Conservation (phyloP, 92 coral and sea anemone genomes). For the Heliopora coerulea region DNA sequence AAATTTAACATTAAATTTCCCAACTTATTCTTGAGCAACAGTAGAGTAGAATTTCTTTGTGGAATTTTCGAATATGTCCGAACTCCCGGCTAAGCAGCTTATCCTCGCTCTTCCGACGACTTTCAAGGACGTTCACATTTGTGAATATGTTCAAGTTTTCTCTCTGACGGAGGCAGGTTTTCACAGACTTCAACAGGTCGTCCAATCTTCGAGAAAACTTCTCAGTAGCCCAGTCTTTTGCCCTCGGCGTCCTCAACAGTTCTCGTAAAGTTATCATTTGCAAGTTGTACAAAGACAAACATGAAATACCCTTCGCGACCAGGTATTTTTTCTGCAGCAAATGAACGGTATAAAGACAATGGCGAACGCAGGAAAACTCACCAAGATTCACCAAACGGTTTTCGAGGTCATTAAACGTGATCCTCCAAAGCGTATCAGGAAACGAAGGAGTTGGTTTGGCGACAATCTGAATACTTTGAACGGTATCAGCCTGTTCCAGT, state of each 20-base stretch:
- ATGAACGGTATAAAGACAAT: conserved; percentile 21
- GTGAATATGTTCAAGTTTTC: conserved; percentile 17
- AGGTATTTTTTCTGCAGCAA: conserved; percentile 11
- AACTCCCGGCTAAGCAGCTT: conserved; percentile 18
- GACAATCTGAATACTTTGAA: conserved; percentile 30
- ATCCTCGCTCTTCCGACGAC: conserved; percentile 1
- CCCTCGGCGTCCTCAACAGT: conserved; percentile 5
- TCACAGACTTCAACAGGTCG: conserved; percentile 9
- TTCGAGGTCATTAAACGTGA: conserved; percentile 34
- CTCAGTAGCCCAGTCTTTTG: conserved; percentile 8
- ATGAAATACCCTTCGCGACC: neutral
- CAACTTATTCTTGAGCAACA: neutral
- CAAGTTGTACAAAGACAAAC: conserved; percentile 23
- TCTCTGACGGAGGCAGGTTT: conserved; percentile 1
- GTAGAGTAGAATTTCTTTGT: conserved; percentile 6
- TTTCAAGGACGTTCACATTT: conserved; percentile 16
- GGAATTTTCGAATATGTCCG: conserved; percentile 16
- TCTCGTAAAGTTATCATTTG: conserved; percentile 14
- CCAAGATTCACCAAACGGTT: conserved; percentile 20
- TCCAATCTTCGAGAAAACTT: conserved; percentile 26
- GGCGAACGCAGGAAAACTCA: conserved; percentile 21
- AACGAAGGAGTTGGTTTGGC: conserved; percentile 10
- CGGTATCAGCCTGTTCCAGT: conserved; percentile 5
- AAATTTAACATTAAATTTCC: too few species aligned
- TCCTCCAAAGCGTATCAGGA: conserved; percentile 21